phyloP scores from a whole-genome alignment of 2,797 vertebrate species.

The Enoplosus armatus region DNA sequence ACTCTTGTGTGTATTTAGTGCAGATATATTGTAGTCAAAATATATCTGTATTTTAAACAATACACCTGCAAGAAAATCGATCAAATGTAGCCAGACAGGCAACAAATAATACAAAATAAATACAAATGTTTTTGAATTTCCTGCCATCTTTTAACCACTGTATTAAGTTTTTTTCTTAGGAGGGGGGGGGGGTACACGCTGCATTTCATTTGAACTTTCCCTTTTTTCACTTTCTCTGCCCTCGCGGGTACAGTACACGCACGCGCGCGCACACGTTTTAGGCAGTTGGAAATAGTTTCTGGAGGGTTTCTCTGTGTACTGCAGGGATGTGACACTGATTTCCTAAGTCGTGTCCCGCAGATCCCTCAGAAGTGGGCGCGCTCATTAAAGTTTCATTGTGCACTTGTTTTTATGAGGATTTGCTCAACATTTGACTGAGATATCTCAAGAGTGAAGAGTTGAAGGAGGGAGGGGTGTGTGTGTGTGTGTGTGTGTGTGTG shows the following conservation, averaged over 20 bases:
- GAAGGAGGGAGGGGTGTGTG: slow-evolving; percentile 49
- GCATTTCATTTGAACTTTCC: slow-evolving; percentile 55
- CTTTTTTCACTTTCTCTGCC: slow-evolving; percentile 38
- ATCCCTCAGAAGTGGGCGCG: slow-evolving; percentile 67
- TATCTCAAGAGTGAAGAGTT: slow-evolving; percentile 80
- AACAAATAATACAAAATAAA: not conserved
- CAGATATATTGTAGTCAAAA: not conserved
- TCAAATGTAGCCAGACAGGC: not conserved
- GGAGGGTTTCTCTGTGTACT: slow-evolving; percentile 31
- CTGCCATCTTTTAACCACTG: no score
- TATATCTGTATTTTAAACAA: not conserved
- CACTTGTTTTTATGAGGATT: slow-evolving; percentile 75
- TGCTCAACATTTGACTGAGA: slow-evolving; percentile 80
- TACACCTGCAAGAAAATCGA: not conserved
- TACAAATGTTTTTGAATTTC: no score
- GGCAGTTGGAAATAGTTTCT: slow-evolving; percentile 47
- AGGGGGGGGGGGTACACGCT: no score
- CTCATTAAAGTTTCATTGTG: slow-evolving; percentile 84
- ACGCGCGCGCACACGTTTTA: slow-evolving; percentile 8
- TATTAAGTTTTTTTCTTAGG: no score
- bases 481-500: slow-evolving; percentile 26
- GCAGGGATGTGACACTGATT: slow-evolving; percentile 75
- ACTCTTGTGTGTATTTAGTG: slow-evolving; percentile 10
- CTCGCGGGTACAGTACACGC: slow-evolving; percentile 9
- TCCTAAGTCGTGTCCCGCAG: slow-evolving; percentile 72